Evolutionary conservation across 2,113 vertebrate species (phyloP).

Genomic region (Rhea pennata): DNA sequence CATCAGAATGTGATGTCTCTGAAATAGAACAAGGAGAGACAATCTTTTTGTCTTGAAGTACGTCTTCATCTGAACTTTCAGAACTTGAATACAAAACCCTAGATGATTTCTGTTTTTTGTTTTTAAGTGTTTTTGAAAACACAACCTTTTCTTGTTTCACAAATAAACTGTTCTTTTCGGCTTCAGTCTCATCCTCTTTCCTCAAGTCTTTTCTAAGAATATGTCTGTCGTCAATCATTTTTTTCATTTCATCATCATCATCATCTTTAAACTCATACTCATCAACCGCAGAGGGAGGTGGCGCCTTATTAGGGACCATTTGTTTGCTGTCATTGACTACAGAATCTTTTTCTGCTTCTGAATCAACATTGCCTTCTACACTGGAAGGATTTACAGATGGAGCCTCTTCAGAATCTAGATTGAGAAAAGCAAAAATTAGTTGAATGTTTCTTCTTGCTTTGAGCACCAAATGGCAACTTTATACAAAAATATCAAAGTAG

Average conservation of each 20-base stretch:
- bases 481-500: not conserved
- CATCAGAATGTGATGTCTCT: conserved; percentile 85
- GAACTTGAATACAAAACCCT: conserved; percentile 91
- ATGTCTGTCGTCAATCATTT: conserved; percentile 90
- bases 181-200: conserved; percentile 88
- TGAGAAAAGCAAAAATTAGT: conserved; percentile 42
- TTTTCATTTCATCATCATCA: conserved; percentile 87
- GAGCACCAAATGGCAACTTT: not conserved
- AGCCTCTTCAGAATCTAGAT: conserved; percentile 92
- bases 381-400: conserved; percentile 95
- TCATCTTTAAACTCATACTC: conserved; percentile 98
- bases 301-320: conserved; percentile 76
- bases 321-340: conserved; percentile 83
- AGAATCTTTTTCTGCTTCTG: conserved; percentile 92
- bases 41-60: conserved; percentile 85
- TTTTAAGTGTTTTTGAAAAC: conserved; percentile 83
- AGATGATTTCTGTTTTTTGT: conserved; percentile 88
- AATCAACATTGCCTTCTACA: conserved; percentile 93
- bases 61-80: conserved; percentile 92
- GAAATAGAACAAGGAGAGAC: conserved; percentile 83
- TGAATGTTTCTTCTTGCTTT: not conserved
- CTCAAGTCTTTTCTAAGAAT: conserved; percentile 89
- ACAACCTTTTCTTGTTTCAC: conserved; percentile 88
- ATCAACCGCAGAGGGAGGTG: conserved; percentile 87
- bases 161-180: conserved; percentile 84